phyloP scores from a whole-genome alignment of 1,140 invertebrate species.

The Harlomillsia oculata region DNA sequence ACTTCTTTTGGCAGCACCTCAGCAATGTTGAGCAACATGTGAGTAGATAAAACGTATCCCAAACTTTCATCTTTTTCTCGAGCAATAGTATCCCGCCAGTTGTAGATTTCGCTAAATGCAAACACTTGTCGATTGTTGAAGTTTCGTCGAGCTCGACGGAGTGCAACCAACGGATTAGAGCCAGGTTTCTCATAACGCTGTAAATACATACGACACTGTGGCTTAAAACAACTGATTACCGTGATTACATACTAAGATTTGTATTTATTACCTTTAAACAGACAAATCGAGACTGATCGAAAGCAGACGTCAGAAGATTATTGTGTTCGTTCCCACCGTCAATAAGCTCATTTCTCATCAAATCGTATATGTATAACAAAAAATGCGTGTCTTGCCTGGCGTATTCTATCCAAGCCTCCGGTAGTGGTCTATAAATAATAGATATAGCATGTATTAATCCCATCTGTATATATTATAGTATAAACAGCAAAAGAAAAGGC shows the following conservation, averaged over 20 bases:
- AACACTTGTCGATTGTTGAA: constrained; percentile 79
- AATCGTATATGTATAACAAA: constrained; percentile 82
- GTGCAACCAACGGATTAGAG: constrained; percentile 28
- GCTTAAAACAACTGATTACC: constrained; percentile 1
- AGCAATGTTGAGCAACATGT: constrained; percentile 85
- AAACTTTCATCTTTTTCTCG: constrained; percentile 80
- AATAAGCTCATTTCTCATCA: constrained; percentile 66
- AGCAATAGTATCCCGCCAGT: constrained; percentile 80
- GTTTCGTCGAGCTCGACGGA: constrained; percentile 59
- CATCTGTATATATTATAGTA: background rate
- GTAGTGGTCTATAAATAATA: constrained; percentile 58
- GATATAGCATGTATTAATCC: background rate
- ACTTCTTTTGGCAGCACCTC: constrained; percentile 84
- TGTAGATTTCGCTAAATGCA: constrained; percentile 70
- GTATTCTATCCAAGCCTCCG: constrained; percentile 71
- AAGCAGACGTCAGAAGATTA: constrained; percentile 61
- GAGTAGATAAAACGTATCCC: constrained; percentile 87
- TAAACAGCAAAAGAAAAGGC: background rate
- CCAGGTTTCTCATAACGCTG: constrained; percentile 72
- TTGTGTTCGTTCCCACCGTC: constrained; percentile 55
- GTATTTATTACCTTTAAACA: constrained; percentile 50
- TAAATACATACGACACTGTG: constrained; percentile 31
- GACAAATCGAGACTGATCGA: constrained; percentile 58
- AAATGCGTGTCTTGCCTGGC: constrained; percentile 93
- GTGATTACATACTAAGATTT: background rate